Evolutionary conservation across 2,113 vertebrate species (phyloP), one percentile per base, ranked within the genome.

Genomic region (Dolichotis patagonum): DNA sequence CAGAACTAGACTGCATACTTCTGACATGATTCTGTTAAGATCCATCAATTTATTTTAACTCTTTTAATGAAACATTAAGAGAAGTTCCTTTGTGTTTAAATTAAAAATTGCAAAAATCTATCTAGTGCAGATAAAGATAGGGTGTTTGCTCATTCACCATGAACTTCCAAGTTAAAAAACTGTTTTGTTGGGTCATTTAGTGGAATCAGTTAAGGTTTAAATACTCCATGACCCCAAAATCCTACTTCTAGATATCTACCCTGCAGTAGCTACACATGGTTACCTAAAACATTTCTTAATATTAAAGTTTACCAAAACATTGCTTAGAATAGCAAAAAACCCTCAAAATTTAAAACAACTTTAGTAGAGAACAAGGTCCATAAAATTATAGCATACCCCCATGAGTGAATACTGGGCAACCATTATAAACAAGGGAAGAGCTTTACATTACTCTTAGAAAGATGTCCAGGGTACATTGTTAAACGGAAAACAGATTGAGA

Each of bases 11-110:
- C 10, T 35, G 24, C 69, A 43, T 24, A 95, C 62, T 92, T 90
- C 32, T 77, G 88, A 96, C 19, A 17, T 77, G 93, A 95, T 90
- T 75, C 84, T 94, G 58, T 26, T 84, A 92, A 94, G 78, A 43
- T 20, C 86, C 60, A 96, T 5, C 3, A 88, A 8, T 35, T 85
- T 85, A 97, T 92, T 92, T 63, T 85, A 87, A 90, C 77, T 54
- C 10, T 90, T 69, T 94, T 85, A 95, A 92, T 85, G 82, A 88
- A 95, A 83, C 11, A 77, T 38, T 85, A 58, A 35, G 43, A 85
- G 69, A 35, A 43, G 26, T 60, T 63, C n/a, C 41, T 95, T 87
- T 71, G 46, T 88, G 95, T 86, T 77, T 46, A 77, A 46, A 43
- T 87, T 73, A 56, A 78, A 94, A 92, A 60, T 1, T 41, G 7